These are phyloP conservation scores for Rhabdomys pumilio DNA, from an alignment of 2,797 vertebrate genomes.

Conservation along the genomic window DNA sequence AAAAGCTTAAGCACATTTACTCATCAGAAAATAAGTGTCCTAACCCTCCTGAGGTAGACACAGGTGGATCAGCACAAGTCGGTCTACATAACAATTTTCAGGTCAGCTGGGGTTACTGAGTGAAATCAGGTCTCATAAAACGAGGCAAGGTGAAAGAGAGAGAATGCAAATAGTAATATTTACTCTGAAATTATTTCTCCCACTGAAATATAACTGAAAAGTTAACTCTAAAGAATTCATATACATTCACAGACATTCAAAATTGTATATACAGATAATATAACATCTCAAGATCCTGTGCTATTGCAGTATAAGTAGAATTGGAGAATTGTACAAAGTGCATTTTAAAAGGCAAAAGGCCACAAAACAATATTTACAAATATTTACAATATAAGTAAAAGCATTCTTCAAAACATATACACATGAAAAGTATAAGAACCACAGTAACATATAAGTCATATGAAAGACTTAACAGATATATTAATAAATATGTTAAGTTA, in stretches of 20 bases:
- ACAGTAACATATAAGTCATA: not conserved
- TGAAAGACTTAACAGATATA: not conserved
- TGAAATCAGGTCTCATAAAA: not conserved
- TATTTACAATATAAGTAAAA: slow-evolving; percentile 3
- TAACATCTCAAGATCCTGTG: not conserved
- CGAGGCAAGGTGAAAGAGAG: not conserved
- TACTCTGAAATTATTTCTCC: not conserved
- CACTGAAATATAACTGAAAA: not conserved
- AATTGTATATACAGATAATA: slow-evolving; percentile 35
- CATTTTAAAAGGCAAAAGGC: not conserved
- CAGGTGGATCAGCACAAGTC: not conserved
- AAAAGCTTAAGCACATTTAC: slow-evolving; percentile 28
- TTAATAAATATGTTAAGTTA: too few relatives aligned
- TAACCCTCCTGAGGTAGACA: not conserved
- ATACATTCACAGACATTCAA: not conserved
- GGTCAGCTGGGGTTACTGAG: not conserved
- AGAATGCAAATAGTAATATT: not conserved
- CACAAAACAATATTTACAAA: slow-evolving; percentile 44
- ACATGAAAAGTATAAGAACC: not conserved
- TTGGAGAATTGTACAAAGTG: not conserved
- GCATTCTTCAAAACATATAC: slow-evolving; percentile 28
- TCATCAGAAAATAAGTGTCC: not conserved
- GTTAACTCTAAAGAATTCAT: not conserved
- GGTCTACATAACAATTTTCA: not conserved
- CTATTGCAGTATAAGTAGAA: not conserved